Conservation (phyloP, 2,113 vertebrate genomes). For the Lanius collurio region DNA sequence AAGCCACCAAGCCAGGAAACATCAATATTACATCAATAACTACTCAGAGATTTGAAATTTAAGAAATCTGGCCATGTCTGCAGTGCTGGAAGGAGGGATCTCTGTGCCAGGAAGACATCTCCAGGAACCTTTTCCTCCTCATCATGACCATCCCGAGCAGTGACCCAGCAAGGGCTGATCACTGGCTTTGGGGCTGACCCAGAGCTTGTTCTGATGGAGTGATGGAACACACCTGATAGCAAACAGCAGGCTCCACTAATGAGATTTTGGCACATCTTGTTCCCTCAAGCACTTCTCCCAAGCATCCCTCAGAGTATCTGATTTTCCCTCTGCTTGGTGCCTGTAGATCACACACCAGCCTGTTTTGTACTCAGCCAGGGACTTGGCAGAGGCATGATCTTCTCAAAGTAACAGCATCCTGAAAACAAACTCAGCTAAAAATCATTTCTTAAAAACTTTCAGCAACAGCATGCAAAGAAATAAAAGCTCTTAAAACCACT, state of each 20-base stretch:
- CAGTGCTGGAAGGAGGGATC: background rate
- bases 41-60: background rate
- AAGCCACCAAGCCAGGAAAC: background rate
- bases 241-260: background rate
- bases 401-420: background rate
- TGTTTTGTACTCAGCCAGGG: background rate
- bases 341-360: background rate
- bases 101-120: background rate
- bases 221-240: background rate
- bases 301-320: background rate
- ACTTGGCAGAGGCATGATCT: background rate
- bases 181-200: fast-evolving
- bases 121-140: background rate
- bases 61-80: background rate
- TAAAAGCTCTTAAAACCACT: background rate
- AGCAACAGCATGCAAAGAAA: background rate
- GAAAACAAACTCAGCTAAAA: background rate
- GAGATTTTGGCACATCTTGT: background rate
- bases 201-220: fast-evolving
- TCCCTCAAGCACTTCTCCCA: background rate
- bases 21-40: background rate
- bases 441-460: background rate
- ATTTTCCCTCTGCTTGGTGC: background rate
- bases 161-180: background rate
- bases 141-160: fast-evolving